Evolutionary conservation across 2,113 vertebrate species (phyloP).

Genomic region (Hemicordylus capensis): DNA sequence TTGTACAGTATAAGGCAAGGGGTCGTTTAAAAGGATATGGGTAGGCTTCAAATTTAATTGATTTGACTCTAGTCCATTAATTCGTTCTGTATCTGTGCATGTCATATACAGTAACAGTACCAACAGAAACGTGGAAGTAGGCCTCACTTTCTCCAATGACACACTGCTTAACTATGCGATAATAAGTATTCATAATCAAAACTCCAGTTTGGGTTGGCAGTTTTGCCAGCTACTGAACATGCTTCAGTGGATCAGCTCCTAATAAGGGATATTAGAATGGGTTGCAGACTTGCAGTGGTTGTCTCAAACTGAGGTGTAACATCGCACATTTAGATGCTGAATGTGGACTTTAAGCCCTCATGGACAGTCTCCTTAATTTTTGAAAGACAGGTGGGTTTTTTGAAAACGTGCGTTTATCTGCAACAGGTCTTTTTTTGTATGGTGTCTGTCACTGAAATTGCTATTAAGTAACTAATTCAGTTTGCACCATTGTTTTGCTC

Average conservation of each 20-base stretch:
- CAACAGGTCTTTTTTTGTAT: background rate
- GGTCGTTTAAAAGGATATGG: no score
- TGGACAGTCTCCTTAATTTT: conserved; percentile 10
- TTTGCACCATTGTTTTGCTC: background rate
- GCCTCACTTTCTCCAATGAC: no score
- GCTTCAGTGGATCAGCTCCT: background rate
- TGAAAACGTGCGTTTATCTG: conserved; percentile 17
- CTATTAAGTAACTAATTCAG: background rate
- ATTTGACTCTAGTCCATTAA: no score
- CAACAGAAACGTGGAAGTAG: no score
- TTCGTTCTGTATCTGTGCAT: no score
- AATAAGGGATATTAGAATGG: background rate
- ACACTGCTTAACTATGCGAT: no score
- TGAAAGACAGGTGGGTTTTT: conserved; percentile 45
- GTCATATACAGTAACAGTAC: no score
- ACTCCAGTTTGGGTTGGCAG: background rate
- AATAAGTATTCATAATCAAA: background rate
- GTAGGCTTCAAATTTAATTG: no score
- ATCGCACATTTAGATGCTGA: conserved; percentile 24
- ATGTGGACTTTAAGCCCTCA: conserved; percentile 19
- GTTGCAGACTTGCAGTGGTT: fast-evolving
- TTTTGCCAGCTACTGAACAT: background rate
- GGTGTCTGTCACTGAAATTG: background rate
- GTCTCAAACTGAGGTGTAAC: conserved; percentile 22
- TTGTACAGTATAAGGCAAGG: no score